Evolutionary conservation across 2,888 invertebrate genomes (phyloP).

Genomic region (Cosmopolites sordidus): DNA sequence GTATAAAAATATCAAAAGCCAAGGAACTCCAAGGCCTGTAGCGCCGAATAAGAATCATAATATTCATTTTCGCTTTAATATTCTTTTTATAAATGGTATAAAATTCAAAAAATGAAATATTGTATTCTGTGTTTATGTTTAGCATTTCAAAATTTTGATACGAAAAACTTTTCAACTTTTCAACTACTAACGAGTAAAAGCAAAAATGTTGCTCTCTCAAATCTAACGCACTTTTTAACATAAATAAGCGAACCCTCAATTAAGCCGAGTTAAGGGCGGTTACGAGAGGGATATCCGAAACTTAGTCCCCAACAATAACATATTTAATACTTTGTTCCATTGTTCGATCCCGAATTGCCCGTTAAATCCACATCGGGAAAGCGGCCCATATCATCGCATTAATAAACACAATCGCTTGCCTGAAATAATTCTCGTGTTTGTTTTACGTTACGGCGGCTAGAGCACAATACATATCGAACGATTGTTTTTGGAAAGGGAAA

Average conservation of each 20-base stretch:
- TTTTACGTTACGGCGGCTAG: conserved; percentile 39
- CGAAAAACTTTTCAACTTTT: no score
- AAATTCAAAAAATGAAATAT: no score
- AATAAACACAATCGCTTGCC: conserved; percentile 46
- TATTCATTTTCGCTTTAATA: no score
- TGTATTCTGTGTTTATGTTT: no score
- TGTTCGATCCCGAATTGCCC: conserved; percentile 39
- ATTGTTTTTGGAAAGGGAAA: conserved; percentile 23
- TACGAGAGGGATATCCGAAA: conserved; percentile 24
- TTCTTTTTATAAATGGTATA: no score
- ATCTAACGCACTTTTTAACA: conserved; percentile 28
- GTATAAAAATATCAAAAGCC: no score
- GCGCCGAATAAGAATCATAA: no score
- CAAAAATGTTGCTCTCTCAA: no score
- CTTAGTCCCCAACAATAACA: conserved; percentile 38
- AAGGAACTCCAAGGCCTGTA: no score
- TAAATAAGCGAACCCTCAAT: conserved; percentile 28
- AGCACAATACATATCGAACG: conserved; percentile 19
- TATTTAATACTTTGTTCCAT: conserved; percentile 41
- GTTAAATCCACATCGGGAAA: conserved; percentile 39
- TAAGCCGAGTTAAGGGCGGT: conserved; percentile 24
- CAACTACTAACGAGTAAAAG: no score
- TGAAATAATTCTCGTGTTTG: conserved; percentile 50
- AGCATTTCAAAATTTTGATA: no score
- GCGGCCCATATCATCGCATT: conserved; percentile 43